phyloP scores from a whole-genome alignment of 1,140 invertebrate genomes.

The Ostrea denselamellosa region DNA sequence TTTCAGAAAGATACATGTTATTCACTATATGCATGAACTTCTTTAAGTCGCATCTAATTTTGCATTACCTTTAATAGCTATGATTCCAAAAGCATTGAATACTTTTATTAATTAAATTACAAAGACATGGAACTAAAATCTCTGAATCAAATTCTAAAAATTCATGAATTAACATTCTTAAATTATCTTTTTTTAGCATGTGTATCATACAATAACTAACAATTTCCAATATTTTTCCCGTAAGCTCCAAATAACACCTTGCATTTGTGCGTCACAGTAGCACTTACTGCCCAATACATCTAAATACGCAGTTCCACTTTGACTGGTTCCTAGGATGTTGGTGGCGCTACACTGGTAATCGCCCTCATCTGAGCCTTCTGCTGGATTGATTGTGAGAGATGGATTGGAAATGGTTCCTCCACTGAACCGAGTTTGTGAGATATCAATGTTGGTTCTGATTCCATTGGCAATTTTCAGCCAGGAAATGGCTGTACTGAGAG shows the following conservation, averaged over 20 bases:
- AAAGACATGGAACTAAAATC: too few species aligned
- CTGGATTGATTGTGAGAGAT: conserved; percentile 33
- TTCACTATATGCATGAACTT: not conserved
- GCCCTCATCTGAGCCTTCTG: conserved; percentile 37
- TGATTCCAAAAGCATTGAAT: too few species aligned
- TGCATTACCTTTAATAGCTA: not conserved
- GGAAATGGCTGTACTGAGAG: conserved; percentile 10
- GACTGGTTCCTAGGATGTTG: conserved; percentile 47
- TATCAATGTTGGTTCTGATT: not conserved
- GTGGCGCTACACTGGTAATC: conserved; percentile 48
- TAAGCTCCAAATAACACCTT: not conserved
- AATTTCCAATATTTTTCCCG: too few species aligned
- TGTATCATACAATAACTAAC: too few species aligned
- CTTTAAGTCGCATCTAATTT: not conserved
- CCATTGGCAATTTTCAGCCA: conserved; percentile 43
- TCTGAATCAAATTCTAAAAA: too few species aligned
- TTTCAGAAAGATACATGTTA: not conserved
- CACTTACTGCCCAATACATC: conserved; percentile 56
- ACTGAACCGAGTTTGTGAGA: not conserved
- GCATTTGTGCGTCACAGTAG: not conserved
- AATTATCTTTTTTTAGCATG: too few species aligned
- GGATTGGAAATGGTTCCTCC: conserved; percentile 37
- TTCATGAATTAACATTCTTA: too few species aligned
- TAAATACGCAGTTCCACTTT: conserved; percentile 41
- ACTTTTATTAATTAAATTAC: too few species aligned